phyloP scores from a whole-genome alignment of 2,797 vertebrate genomes.

The Orientallactaga sibirica region DNA sequence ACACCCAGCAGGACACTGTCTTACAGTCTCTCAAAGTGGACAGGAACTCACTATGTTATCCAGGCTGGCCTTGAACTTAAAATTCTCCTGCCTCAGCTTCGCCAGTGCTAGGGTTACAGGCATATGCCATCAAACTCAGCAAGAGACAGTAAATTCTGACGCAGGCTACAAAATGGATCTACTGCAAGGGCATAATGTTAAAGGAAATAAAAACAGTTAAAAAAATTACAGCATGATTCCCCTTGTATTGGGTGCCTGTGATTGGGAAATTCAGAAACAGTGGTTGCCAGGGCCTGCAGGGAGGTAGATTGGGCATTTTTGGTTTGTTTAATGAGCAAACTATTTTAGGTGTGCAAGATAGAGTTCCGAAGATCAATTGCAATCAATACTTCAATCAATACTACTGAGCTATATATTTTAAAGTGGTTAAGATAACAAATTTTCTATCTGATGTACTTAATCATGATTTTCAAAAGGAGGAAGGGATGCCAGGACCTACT shows the following conservation, averaged over 20 bases:
- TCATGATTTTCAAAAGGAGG: background rate
- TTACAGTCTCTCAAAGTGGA: background rate
- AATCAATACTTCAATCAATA: background rate
- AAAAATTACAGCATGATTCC: background rate
- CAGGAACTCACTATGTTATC: background rate
- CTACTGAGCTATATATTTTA: background rate
- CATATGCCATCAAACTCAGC: background rate
- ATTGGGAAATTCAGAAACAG: background rate
- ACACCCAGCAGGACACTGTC: too few species aligned
- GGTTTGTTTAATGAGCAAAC: background rate
- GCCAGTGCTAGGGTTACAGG: background rate
- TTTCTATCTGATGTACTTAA: background rate
- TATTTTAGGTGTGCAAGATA: conserved; percentile 21
- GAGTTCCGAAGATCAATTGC: background rate
- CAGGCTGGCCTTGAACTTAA: background rate
- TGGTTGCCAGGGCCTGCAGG: background rate
- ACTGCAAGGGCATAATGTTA: background rate
- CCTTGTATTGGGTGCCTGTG: background rate
- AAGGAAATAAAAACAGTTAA: background rate
- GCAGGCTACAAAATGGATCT: background rate
- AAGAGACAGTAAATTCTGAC: background rate
- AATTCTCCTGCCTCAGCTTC: background rate
- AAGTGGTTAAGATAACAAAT: background rate
- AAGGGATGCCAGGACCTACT: conserved; percentile 61
- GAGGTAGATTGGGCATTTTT: background rate